Evolutionary conservation across 2,797 vertebrate genomes (phyloP), one percentile per base, ranked within the genome.

Genomic region (Oryzias dopingdopingensis): DNA sequence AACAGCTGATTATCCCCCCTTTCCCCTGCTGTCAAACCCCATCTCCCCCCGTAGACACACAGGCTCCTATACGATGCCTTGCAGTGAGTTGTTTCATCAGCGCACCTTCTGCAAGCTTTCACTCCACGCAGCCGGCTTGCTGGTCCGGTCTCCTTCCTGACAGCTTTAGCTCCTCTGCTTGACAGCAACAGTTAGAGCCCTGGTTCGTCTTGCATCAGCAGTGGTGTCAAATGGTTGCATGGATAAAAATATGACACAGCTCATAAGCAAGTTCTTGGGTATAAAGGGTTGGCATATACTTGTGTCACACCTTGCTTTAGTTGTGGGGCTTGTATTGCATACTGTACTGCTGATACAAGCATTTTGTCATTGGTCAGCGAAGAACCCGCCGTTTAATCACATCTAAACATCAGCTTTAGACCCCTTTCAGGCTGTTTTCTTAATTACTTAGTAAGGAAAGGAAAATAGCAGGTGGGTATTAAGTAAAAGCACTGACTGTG

Each of bases 1-100:
- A 91, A 95, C 94, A 97, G 95, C 94, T 95, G 96, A 93, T 91
- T 88, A 85, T 70, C 76, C 58, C 48, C 68, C 52, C 45, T 37
- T 43, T 37, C n/a, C 42, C 20, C 37, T 7, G 5, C 75, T 50
- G 50, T 52, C 65, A 76, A 53, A 72, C 65, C 55, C 77, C 56
- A 64, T 77, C 79, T 81, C 81, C 77, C 70, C 67, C 78, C 70
- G 76, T 50, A n/a, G 71, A 76, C 80, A 50, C 63, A 82, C 37
- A 68, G 58, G 68, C 62, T 72, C 55, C 46, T 41, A 29, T 1
- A 15, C 20, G 20, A 57, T 60, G 41, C 59, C 41, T n/a, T 12
- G 0, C 23, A 40, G 17, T 1, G 4, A 14, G 47, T 59, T 23
- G 52, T 29, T 52, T 17, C 0, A n/a, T 29, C 58, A 23, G 42